Base-by-base conservation (phyloP, 2,113 vertebrate species). In the Nesogale talazaci region DNA sequence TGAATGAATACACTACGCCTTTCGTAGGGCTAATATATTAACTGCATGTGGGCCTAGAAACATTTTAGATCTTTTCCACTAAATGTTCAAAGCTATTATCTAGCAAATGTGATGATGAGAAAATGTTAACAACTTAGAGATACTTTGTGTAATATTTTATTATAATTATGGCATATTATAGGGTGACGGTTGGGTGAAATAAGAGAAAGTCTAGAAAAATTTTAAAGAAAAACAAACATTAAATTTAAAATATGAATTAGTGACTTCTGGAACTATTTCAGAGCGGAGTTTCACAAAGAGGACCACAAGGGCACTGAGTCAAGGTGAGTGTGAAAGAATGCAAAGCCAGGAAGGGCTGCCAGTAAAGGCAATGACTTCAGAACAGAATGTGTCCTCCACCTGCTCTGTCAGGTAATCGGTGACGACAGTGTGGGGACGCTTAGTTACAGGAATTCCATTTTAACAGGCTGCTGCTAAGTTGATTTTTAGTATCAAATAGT, bases 311-410 rank as follows among this genome's bases (percentile, higher is more conserved):
- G 88, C 86, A 94, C 1, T 6, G 1, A 97, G 91, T 97, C 96
- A 98, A 97, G 96, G 98, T 97, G 97, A 98, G 95, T 59, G 40
- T 59, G 84, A 81, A 97, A 96, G 94, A 70, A 97, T 82, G 96
- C 74, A 96, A 87, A 96, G 93, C 86, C 93, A 96, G 94, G 94
- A 90, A 42, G 83, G 96, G 76, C 69, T 96, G 96, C 96, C 97
- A 97, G 74, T 80, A 95, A 95, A 77, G 97, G 90, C 86, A 87
- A 92, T 95, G 97, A 96, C 95, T 3, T 94, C 70, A 95, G 97
- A 96, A 97, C 95, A 97, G 46, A 96, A 56, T 76, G 96, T 97
- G 96, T 97, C 88, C 94, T 96, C 94, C 74, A 72, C 92, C 78
- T 67, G 84, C 87, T 95, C 93, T 92, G 95, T 95, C 95, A 95